phyloP scores from a whole-genome alignment of 2,113 vertebrate species.

The Lathamus discolor region DNA sequence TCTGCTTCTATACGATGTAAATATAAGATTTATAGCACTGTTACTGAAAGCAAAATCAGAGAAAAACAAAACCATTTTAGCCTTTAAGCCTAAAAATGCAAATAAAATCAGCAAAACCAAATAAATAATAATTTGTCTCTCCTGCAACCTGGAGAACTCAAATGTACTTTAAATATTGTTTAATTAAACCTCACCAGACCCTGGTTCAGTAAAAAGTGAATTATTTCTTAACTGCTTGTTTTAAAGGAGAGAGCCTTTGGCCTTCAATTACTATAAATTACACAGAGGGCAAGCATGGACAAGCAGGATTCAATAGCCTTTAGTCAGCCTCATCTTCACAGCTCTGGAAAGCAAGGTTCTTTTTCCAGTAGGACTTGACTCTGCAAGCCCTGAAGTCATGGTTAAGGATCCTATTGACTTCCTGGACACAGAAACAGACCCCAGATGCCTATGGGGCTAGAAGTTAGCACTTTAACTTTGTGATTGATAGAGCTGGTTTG shows the following conservation, averaged over 20 bases:
- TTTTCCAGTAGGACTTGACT: constrained; percentile 15
- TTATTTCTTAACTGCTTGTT: constrained; percentile 39
- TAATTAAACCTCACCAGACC: constrained; percentile 4
- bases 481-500: neutral
- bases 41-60: constrained; percentile 6
- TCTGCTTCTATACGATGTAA: neutral
- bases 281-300: neutral
- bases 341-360: neutral
- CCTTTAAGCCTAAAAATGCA: constrained; percentile 16
- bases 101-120: constrained; percentile 14
- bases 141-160: neutral
- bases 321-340: neutral
- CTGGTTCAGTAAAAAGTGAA: neutral
- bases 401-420: constrained; percentile 10
- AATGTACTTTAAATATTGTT: neutral
- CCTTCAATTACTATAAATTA: constrained; percentile 43
- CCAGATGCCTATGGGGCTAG: accelerated
- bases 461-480: neutral
- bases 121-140: constrained; percentile 59
- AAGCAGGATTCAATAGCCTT: constrained; percentile 36
- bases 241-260: neutral
- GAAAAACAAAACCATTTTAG: neutral
- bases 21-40: constrained; percentile 4
- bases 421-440: neutral
- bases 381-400: constrained; percentile 35